These are phyloP conservation scores for Physeter macrocephalus DNA, from an alignment of 2,113 vertebrate species.

Conservation along the genomic window DNA sequence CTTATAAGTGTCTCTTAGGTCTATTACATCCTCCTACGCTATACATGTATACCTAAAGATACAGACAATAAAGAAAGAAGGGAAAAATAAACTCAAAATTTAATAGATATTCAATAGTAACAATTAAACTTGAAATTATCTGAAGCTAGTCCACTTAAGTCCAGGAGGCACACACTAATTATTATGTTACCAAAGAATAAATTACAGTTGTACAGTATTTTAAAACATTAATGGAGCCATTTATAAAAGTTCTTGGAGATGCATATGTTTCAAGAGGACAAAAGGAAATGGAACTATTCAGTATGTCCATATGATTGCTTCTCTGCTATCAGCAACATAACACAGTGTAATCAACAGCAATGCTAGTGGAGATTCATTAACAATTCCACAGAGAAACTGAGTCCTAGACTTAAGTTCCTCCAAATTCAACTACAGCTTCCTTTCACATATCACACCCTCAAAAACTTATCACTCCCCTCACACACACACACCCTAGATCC, in stretches of 20 bases:
- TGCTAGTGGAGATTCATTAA: neutral
- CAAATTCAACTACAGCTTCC: neutral
- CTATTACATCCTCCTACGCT: neutral
- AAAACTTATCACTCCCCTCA: neutral
- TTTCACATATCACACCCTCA: neutral
- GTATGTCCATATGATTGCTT: neutral
- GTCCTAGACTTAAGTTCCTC: neutral
- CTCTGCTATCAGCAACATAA: neutral
- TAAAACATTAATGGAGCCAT: neutral
- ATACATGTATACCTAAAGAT: neutral
- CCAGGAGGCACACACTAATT: neutral
- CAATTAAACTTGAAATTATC: constrained; percentile 10
- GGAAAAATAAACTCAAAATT: neutral
- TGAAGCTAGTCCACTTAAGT: neutral
- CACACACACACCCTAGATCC: too few species aligned
- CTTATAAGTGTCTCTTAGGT: neutral
- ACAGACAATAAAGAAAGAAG: neutral
- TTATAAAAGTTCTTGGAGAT: neutral
- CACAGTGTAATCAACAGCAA: neutral
- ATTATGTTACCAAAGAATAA: neutral
- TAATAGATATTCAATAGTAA: neutral
- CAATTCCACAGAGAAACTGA: neutral
- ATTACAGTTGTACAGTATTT: neutral
- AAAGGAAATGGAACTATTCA: neutral
- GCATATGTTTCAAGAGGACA: neutral